Conservation (phyloP, 2,113 vertebrate species). For the Labeo catla region DNA sequence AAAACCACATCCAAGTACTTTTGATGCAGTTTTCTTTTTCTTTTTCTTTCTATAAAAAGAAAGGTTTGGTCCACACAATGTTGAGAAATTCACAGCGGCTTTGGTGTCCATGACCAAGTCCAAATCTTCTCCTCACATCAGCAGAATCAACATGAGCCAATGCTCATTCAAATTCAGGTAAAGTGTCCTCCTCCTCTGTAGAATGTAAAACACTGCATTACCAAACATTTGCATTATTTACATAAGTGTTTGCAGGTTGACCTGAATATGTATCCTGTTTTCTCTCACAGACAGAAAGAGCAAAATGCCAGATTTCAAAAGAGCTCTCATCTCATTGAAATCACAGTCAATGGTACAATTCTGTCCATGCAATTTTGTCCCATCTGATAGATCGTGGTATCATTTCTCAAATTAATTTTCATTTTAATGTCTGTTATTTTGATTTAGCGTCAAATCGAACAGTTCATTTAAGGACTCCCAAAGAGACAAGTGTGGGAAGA, state of each 20-base stretch:
- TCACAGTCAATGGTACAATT: constrained; percentile 72
- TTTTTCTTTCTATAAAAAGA: constrained; percentile 47
- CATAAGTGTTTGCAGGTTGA: neutral
- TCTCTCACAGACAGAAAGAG: constrained; percentile 61
- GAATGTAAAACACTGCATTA: neutral
- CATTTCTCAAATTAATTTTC: too few relatives aligned
- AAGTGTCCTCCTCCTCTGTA: neutral
- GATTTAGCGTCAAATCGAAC: constrained; percentile 71
- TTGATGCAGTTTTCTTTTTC: neutral
- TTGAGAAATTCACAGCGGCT: constrained; percentile 64
- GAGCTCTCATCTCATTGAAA: constrained; percentile 71
- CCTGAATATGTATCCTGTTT: constrained; percentile 2
- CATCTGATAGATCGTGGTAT: neutral
- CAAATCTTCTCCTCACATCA: constrained; percentile 63
- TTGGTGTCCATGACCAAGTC: constrained; percentile 65
- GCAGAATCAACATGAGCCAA: constrained; percentile 57
- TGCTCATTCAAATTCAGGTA: constrained; percentile 66
- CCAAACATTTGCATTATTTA: neutral
- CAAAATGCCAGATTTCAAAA: constrained; percentile 57
- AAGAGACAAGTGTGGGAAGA: constrained; percentile 66
- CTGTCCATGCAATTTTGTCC: neutral
- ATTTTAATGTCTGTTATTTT: too few relatives aligned
- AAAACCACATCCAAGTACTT: neutral
- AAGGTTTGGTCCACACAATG: constrained; percentile 55
- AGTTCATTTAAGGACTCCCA: constrained; percentile 71